Conservation (phyloP, 2,113 vertebrate species). For the Sphaerodactylus townsendi region DNA sequence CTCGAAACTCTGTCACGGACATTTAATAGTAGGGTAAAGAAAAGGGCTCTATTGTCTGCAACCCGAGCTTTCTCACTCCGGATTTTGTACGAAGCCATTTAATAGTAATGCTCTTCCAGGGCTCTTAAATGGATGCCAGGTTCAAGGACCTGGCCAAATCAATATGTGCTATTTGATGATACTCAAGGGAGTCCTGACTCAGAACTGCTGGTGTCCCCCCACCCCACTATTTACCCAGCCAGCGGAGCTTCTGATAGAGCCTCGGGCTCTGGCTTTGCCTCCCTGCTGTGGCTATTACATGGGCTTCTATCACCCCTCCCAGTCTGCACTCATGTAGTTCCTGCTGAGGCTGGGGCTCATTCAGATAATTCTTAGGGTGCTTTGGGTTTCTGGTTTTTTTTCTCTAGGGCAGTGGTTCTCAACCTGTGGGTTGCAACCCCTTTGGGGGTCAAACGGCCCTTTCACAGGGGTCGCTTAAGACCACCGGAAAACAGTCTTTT, state of each 20-base stretch:
- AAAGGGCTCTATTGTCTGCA: neutral
- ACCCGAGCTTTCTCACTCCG: neutral
- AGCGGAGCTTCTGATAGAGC: neutral
- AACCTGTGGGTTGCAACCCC: no score
- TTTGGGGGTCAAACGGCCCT: no score
- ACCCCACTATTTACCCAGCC: neutral
- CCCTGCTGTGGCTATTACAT: neutral
- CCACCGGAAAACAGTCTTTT: no score
- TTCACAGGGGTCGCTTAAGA: no score
- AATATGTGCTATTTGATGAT: accelerated
- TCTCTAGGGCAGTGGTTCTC: no score
- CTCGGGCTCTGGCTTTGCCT: accelerated
- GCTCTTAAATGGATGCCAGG: neutral
- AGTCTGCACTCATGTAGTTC: neutral
- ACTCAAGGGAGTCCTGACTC: neutral
- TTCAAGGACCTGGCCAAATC: neutral
- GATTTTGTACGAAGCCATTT: no score
- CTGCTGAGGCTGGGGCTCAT: neutral
- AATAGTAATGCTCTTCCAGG: neutral
- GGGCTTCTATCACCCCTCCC: neutral
- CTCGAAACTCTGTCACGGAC: neutral
- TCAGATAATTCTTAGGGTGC: neutral
- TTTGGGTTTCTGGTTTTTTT: no score
- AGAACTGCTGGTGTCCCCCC: neutral
- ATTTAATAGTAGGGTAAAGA: neutral